Evolutionary conservation across 2,797 vertebrate genomes (phyloP).

Genomic region (Hirundo rustica): DNA sequence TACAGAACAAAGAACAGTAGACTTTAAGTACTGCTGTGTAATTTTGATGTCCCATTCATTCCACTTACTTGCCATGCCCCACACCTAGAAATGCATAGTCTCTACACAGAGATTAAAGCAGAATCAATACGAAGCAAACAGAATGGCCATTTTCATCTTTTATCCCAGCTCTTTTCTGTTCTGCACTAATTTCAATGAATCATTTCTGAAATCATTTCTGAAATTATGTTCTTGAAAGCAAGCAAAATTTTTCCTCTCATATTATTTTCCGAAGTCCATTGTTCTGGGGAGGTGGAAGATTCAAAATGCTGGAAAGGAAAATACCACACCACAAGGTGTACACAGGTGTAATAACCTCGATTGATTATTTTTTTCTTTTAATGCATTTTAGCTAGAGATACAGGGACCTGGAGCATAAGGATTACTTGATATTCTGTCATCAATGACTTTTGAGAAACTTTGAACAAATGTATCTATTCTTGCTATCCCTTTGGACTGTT

Average conservation of each 20-base stretch:
- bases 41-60: conserved; percentile 58
- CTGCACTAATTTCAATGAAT: conserved; percentile 60
- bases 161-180: conserved; percentile 51
- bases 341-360: conserved; percentile 52
- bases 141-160: conserved; percentile 66
- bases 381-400: conserved; percentile 51
- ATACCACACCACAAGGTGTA: conserved; percentile 48
- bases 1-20: not conserved
- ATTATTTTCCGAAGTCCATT: conserved; percentile 69
- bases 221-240: conserved; percentile 72
- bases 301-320: conserved; percentile 64
- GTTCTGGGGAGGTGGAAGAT: conserved; percentile 66
- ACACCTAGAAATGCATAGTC: conserved; percentile 46
- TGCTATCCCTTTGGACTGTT: not conserved
- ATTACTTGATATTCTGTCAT: conserved; percentile 6
- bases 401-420: not conserved
- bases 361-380: conserved; percentile 4
- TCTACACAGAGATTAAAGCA: conserved; percentile 63
- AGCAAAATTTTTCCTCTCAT: conserved; percentile 19
- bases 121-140: conserved; percentile 67
- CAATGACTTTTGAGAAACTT: not conserved
- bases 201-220: conserved; percentile 71
- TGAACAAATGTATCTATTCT: not conserved
- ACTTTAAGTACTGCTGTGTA: conserved; percentile 1
- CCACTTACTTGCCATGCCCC: not conserved